Evolutionary conservation across 2,113 vertebrate genomes (phyloP).

Genomic region (Guaruba guarouba): DNA sequence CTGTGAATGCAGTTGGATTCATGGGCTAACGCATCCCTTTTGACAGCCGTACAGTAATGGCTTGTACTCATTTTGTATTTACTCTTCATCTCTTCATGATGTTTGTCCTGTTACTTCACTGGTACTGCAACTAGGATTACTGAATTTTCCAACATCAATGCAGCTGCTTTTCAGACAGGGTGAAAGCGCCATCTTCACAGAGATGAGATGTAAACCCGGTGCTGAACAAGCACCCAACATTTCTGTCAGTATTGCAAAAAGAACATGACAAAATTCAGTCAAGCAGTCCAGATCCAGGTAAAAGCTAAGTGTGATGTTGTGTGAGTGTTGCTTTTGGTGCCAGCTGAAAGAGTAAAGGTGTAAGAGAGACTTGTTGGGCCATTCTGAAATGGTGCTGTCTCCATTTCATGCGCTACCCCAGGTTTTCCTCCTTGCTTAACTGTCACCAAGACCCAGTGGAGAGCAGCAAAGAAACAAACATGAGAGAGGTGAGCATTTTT

Average conservation of each 20-base stretch:
- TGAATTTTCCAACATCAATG: not conserved
- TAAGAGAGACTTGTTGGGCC: not conserved
- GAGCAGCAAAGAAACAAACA: not conserved
- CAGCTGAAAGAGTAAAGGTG: fast-evolving
- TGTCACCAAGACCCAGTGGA: not conserved
- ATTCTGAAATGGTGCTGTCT: not conserved
- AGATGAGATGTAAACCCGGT: not conserved
- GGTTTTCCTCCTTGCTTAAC: not conserved
- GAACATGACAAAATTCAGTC: not conserved
- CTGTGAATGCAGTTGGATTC: fast-evolving
- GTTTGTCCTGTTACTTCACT: not conserved
- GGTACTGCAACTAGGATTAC: not conserved
- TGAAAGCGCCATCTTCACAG: fast-evolving
- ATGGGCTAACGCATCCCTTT: fast-evolving
- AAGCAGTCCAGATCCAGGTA: not conserved
- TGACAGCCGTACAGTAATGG: not conserved
- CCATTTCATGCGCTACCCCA: fast-evolving
- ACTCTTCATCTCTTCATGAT: fast-evolving
- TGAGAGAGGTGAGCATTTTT: not conserved
- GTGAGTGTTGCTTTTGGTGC: fast-evolving
- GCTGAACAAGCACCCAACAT: fast-evolving
- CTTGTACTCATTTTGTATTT: not conserved
- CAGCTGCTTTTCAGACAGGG: not conserved
- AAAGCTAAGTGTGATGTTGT: not conserved
- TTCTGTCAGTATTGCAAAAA: not conserved